Conservation (phyloP, 2,113 vertebrate genomes). For the Pituophis catenifer region DNA sequence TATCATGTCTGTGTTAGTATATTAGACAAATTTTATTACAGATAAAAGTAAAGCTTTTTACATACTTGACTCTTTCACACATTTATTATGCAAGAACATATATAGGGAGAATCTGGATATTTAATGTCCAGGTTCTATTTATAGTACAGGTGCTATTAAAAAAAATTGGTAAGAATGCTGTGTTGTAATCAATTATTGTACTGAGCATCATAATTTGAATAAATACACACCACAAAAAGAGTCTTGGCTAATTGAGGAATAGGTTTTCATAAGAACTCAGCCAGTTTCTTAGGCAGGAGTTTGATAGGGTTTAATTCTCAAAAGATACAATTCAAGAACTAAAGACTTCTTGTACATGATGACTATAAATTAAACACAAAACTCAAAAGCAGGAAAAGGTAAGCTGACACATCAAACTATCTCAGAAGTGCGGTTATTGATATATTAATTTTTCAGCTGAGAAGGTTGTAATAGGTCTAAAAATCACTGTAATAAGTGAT, state of each 20-base stretch:
- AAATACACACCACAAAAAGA: not conserved
- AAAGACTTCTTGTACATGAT: not conserved
- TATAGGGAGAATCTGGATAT: not conserved
- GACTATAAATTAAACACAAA: not conserved
- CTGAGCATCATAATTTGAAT: not conserved
- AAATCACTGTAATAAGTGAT: not conserved
- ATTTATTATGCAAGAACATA: not conserved
- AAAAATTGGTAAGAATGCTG: not conserved
- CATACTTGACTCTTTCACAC: conserved; percentile 22
- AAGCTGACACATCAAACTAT: not conserved
- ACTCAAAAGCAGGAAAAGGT: not conserved
- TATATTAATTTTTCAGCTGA: not conserved
- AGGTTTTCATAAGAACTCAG: not conserved
- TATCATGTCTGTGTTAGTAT: conserved; percentile 53
- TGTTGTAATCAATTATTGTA: not conserved
- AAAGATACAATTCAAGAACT: not conserved
- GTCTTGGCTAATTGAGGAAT: not conserved
- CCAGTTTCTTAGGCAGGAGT: not conserved
- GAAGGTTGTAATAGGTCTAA: not conserved
- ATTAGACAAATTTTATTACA: conserved; percentile 60
- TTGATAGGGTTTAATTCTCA: not conserved
- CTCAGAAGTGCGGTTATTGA: not conserved
- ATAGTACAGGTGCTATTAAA: not conserved
- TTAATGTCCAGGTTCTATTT: not conserved
- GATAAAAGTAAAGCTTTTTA: conserved; percentile 63